Evolutionary conservation across 1,140 invertebrate genomes (phyloP).

Genomic region (Solen grandis): DNA sequence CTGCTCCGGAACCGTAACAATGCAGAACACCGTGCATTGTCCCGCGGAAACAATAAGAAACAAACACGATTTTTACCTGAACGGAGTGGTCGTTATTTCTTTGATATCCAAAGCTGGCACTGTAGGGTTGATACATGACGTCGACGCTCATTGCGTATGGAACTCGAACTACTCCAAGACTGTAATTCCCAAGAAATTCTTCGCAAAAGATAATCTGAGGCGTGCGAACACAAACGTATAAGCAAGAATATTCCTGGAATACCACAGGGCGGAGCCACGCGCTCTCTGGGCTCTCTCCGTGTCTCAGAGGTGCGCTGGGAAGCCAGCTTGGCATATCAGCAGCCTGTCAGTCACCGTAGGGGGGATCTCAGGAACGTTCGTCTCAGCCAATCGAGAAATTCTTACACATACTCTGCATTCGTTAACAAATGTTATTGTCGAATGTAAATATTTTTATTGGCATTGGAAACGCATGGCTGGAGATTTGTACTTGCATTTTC

Average conservation of each 20-base stretch:
- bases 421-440: constrained; percentile 25
- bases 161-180: constrained; percentile 48
- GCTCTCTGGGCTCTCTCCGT: neutral
- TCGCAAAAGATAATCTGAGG: constrained; percentile 52
- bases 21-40: constrained; percentile 44
- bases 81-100: constrained; percentile 56
- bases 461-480: constrained; percentile 13
- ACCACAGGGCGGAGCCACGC: constrained; percentile 41
- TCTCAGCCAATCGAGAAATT: constrained; percentile 44
- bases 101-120: constrained; percentile 56
- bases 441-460: constrained; percentile 51
- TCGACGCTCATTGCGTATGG: constrained; percentile 54
- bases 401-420: constrained; percentile 26
- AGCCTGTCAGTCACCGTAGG: constrained; percentile 41
- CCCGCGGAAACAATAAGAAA: constrained; percentile 43
- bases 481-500: neutral
- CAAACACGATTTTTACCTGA: constrained; percentile 47
- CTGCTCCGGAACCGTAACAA: constrained; percentile 29
- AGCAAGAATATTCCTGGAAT: constrained; percentile 51
- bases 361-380: neutral
- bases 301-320: neutral
- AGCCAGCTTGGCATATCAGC: constrained; percentile 41
- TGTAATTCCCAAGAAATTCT: constrained; percentile 55
- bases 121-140: constrained; percentile 55
- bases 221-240: constrained; percentile 48